Evolutionary conservation across 2,888 invertebrate species (phyloP).

Genomic region (Sesamia inferens): DNA sequence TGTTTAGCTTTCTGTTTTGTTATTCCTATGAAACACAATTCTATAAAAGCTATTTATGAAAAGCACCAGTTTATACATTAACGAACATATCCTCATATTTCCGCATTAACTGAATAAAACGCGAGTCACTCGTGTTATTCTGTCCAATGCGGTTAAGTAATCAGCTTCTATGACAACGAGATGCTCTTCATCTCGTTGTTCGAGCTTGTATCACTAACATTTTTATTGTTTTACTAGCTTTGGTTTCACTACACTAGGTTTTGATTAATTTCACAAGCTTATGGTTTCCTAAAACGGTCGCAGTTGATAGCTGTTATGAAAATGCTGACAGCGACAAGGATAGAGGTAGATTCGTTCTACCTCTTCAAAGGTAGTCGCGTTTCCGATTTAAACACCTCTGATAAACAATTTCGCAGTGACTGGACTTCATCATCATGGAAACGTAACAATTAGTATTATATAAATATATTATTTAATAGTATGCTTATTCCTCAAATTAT

Average conservation of each 20-base stretch:
- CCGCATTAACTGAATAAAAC: conserved; percentile 44
- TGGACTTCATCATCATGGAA: too few species aligned
- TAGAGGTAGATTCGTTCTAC: too few species aligned
- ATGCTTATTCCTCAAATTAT: too few species aligned
- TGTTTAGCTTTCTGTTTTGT: too few species aligned
- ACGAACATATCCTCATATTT: conserved; percentile 25
- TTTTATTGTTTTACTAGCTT: not conserved
- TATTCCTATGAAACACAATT: not conserved
- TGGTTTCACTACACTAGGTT: not conserved
- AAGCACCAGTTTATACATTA: conserved; percentile 19
- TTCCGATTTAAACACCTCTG: too few species aligned
- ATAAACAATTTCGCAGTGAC: too few species aligned
- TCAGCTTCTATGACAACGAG: conserved; percentile 38
- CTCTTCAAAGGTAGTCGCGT: too few species aligned
- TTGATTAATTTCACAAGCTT: not conserved
- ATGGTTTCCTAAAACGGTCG: too few species aligned
- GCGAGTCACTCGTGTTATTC: conserved; percentile 34
- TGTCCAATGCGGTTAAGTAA: conserved; percentile 48
- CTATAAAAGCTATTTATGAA: conserved; percentile 16
- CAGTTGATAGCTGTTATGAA: too few species aligned
- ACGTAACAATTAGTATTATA: too few species aligned
- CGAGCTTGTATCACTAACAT: conserved; percentile 9
- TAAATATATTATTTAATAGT: too few species aligned
- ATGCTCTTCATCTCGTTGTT: conserved; percentile 15
- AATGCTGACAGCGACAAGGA: too few species aligned